Percentiles rank a stretch among this genome's conserved stretches.
These are phyloP conservation scores for Strix uralensis DNA, from an alignment of 2,113 vertebrate species.

Conservation along the genomic window DNA sequence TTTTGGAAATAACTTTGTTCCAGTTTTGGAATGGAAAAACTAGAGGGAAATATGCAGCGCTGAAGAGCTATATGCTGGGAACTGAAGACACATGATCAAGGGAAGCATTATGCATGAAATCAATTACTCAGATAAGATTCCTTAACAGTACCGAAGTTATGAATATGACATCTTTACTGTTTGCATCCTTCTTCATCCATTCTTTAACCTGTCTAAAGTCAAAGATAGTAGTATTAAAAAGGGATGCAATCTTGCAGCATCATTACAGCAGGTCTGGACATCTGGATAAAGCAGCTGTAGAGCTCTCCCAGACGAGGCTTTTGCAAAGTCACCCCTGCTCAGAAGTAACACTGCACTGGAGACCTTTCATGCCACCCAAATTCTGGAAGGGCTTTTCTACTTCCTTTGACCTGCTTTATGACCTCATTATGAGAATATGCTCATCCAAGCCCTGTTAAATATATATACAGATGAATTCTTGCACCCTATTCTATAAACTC, in stretches of 20 bases:
- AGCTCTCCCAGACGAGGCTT: not conserved
- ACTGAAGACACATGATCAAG: not conserved
- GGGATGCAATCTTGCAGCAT: not conserved
- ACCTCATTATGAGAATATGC: not conserved
- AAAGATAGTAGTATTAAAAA: not conserved
- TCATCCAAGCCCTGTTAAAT: not conserved
- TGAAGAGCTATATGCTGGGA: rapidly evolving
- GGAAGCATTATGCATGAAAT: not conserved
- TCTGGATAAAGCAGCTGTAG: not conserved
- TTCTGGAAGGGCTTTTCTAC: not conserved
- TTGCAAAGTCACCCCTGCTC: not conserved
- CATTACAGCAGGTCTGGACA: not conserved
- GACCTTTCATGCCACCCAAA: not conserved
- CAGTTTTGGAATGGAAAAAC: not conserved
- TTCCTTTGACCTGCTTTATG: not conserved
- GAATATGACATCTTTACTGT: not conserved
- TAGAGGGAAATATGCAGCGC: not conserved
- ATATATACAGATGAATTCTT: not conserved
- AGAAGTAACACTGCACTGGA: not conserved
- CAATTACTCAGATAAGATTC: not conserved
- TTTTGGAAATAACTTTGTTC: not conserved
- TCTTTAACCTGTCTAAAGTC: not conserved
- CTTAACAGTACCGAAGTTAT: not conserved
- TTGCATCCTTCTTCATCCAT: not conserved
- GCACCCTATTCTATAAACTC: not conserved